Conservation (phyloP, 1,140 invertebrate species). For the Myzus persicae region DNA sequence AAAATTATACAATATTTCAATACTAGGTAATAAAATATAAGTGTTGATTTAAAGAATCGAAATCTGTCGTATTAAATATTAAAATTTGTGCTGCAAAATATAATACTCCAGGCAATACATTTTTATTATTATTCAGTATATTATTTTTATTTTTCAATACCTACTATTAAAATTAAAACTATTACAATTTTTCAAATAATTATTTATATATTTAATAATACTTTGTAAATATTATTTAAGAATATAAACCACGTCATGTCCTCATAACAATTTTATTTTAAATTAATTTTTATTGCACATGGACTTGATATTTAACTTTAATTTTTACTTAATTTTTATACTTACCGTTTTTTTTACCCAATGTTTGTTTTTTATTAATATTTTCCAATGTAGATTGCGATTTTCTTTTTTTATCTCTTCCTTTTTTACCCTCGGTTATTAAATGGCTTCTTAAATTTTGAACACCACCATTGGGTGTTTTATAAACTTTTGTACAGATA, state of each 20-base stretch:
- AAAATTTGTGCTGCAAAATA: no score
- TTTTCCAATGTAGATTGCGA: not conserved
- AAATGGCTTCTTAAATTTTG: constrained; percentile 23
- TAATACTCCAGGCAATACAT: no score
- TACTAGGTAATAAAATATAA: no score
- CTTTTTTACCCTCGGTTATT: constrained; percentile 14
- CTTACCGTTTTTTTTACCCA: not conserved
- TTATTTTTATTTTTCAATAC: no score
- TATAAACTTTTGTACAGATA: constrained; percentile 7
- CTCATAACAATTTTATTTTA: constrained; percentile 20
- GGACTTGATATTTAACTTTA: not conserved
- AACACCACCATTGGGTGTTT: not conserved
- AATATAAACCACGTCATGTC: constrained; percentile 13
- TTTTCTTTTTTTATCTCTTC: constrained; percentile 27
- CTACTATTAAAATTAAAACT: not conserved
- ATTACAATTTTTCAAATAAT: not conserved
- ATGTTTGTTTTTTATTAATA: constrained; percentile 7
- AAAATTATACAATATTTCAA: not conserved
- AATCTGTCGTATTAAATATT: no score
- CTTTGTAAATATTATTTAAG: constrained; percentile 16
- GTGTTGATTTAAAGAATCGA: no score
- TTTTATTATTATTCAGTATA: no score
- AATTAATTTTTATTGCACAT: constrained; percentile 16
- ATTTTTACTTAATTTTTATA: constrained; percentile 26
- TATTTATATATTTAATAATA: constrained; percentile 15